Percentiles rank a stretch among this genome's conserved stretches.
Evolutionary conservation across 1,140 invertebrate species (phyloP).

Genomic region (Kradibia gibbosae): DNA sequence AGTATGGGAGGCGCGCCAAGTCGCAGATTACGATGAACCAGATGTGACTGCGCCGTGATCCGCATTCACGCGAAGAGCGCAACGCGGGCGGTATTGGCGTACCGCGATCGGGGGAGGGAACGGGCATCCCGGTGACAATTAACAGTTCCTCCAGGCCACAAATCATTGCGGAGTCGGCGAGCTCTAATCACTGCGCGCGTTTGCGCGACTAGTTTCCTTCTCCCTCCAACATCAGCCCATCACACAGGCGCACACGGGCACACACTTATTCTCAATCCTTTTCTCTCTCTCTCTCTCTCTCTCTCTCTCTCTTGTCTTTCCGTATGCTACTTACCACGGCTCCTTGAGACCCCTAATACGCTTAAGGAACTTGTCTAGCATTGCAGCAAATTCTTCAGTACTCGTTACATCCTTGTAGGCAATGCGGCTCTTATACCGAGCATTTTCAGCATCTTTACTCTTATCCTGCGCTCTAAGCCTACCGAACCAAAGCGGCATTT

Average conservation of each 20-base stretch:
- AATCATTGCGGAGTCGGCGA: conserved; percentile 61
- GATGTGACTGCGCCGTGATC: conserved; percentile 55
- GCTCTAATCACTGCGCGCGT: conserved; percentile 63
- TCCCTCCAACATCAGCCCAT: too few relatives aligned
- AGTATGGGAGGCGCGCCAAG: conserved; percentile 51
- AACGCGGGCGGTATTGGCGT: not conserved
- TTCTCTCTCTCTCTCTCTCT: conserved; percentile 31
- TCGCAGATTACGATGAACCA: conserved; percentile 51
- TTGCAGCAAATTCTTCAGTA: not conserved
- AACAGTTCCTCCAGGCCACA: conserved; percentile 63
- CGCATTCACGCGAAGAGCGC: conserved; percentile 14
- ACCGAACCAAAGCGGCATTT: too few relatives aligned
- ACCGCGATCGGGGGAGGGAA: not conserved
- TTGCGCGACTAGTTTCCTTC: conserved; percentile 31
- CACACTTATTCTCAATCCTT: too few relatives aligned
- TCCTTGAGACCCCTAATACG: conserved; percentile 28
- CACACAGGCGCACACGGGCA: too few relatives aligned
- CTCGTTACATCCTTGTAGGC: not conserved
- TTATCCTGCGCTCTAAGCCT: too few relatives aligned
- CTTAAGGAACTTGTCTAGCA: conserved; percentile 17
- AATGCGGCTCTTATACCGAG: not conserved
- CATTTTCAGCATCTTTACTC: not conserved
- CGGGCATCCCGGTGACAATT: conserved; percentile 66
- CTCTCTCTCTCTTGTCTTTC: conserved; percentile 46
- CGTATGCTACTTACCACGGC: too few relatives aligned